Conservation (phyloP, 1,140 invertebrate genomes). For the Halictus rubicundus region DNA sequence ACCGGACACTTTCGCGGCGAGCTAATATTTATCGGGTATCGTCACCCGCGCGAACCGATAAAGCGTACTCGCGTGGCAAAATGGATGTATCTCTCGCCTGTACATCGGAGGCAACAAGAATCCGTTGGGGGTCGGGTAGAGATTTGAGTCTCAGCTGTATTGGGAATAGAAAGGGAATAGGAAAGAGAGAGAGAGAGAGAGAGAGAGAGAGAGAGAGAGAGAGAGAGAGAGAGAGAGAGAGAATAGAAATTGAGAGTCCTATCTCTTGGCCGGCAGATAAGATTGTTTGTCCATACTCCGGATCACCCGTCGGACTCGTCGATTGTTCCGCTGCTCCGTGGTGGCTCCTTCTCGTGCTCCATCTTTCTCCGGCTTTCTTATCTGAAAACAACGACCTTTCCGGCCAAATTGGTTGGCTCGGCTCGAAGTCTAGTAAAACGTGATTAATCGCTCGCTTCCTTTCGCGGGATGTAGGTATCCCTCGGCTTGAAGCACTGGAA, state of each 20-base stretch:
- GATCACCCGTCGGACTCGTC: constrained; percentile 53
- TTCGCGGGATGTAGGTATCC: constrained; percentile 55
- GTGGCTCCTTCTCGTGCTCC: constrained; percentile 15
- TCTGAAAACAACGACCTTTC: constrained; percentile 72
- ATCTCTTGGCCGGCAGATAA: constrained; percentile 55
- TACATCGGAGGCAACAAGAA: not conserved
- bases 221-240: not conserved
- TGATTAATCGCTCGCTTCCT: constrained; percentile 74
- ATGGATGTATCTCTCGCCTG: not conserved
- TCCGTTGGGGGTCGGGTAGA: not conserved
- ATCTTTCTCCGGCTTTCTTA: constrained; percentile 50
- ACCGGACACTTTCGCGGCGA: not conserved
- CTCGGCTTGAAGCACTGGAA: constrained; percentile 17
- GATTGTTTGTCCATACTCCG: constrained; percentile 65
- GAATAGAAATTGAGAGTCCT: constrained; percentile 41
- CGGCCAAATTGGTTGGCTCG: constrained; percentile 70
- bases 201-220: not conserved
- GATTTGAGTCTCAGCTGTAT: not conserved
- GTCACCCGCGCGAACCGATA: not conserved
- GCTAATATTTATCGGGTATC: constrained; percentile 19
- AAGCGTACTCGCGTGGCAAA: not conserved
- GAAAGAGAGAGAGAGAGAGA: not conserved
- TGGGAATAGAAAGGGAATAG: not conserved
- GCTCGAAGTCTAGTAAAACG: constrained; percentile 65
- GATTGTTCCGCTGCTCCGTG: constrained; percentile 62